Base-by-base conservation (phyloP, 2,888 invertebrate species). In the Synergus umbraculus region DNA sequence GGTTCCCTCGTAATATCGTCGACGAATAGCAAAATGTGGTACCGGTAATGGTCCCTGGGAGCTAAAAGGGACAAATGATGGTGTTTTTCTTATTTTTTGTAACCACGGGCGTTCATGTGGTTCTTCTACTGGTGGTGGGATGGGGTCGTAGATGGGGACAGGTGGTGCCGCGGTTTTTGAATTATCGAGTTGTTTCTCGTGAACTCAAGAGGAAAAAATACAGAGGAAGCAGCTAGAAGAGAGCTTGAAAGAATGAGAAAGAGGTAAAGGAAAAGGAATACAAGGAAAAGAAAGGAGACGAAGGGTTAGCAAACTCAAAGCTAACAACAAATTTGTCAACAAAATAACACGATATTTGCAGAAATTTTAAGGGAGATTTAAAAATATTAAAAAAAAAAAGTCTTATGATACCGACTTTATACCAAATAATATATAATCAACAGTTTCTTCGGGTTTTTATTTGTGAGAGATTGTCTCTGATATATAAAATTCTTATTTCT, bases 101-200 rank as follows among this genome's bases (percentile, higher is more conserved):
- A 80, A 83, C 83, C 83, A 80, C 81, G 81, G 81, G 83, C 83
- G 83, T 81, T 78, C 80, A 29, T 63, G 80, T 77, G 78, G 78
- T 80, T 80, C 77, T 83, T 79, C 78, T 54, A 43, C 41, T 15
- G 18, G 44, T 63, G 29, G 49, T 76, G 58, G 76, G 73, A 54
- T 44, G 46, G 80, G 79, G 78, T 76, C 78, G 79, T 73, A 79
- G 78, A 83, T 81, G 76, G 77, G 79, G 83, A 81, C 83, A 81
- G 81, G 83, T 81, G 80, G 80, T 83, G 79, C 78, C 79, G 83
- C 79, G 81, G 80, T 83, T 83, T 78, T 81, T 83, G 80, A 83
- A 81, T 81, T 83, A 83, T 83, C 81, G 79, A 81, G 81, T 81
- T 81, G 80, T 77, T 79, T 60, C 77, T 78, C 69, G 78, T 79